Base-by-base conservation (phyloP, 2,797 vertebrate species). In the Poeciliopsis presidionis region DNA sequence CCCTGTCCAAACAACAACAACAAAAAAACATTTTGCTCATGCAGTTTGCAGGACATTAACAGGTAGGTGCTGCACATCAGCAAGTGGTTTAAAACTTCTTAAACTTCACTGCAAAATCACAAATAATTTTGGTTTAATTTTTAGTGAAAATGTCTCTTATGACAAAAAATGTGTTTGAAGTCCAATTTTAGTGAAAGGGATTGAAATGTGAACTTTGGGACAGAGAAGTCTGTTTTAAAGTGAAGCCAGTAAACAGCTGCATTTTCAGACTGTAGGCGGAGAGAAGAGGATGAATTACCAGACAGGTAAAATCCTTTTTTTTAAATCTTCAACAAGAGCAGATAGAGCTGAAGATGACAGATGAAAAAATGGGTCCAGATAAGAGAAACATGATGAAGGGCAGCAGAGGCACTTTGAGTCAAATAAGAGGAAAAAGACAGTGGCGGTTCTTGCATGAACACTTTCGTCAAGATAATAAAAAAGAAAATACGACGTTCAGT, bases 231-330 rank as follows among this genome's bases (percentile, higher is more conserved):
- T 83, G 46, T 80, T 73, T 85, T 53, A 73, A 47, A 73, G 59
- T 49, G 81, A 87, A 79, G 85, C 78, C 75, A 72, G 88, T 86
- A 43, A 25, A 77, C 3, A 79, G 69, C 72, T 4, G 51, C 11
- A 16, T 86, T 87, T 86, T 63, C 74, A 74, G 76, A 86, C 81
- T 43, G 76, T 33, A 25, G 25, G 78, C 9, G 22, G 80, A 75
- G 82, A 80, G 78, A 79, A 85, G 89, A 91, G 65, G 82, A 86
- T 86, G 83, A 81, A 87, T 90, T 82, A 90, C 77, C 85, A 86
- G 83, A 86, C 82, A 85, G 77, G 73, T 86, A 70, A 83, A 88
- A 84, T 83, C 75, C 76, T 77, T 89, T 81, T 36, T 36, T 59
- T 79, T 0, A 28, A 51, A 74, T 69, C 77, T 63, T 39, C 11